phyloP scores from a whole-genome alignment of 2,888 invertebrate species.

The Agrotis clavis region DNA sequence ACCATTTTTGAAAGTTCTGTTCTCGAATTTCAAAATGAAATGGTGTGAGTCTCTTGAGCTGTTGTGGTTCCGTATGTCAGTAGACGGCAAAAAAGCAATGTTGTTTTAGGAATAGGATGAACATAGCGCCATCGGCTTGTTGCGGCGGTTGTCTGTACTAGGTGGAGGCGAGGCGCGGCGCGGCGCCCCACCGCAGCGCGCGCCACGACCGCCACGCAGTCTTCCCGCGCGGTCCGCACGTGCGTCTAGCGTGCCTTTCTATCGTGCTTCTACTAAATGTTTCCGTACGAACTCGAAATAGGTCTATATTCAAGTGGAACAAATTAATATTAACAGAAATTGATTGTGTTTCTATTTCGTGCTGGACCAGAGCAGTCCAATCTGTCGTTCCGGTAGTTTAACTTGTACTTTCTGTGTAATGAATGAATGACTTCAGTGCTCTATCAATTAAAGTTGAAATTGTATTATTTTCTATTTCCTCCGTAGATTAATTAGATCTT shows the following conservation, averaged over 20 bases:
- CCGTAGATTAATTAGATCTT: constrained; percentile 86
- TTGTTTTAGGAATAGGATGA: constrained; percentile 56
- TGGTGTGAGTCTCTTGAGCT: constrained; percentile 21
- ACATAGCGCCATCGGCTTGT: constrained; percentile 79
- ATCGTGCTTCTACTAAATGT: constrained; percentile 77
- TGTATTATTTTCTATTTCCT: constrained; percentile 86
- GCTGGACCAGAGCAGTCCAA: constrained; percentile 66
- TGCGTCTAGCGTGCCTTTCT: constrained; percentile 85
- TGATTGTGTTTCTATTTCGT: constrained; percentile 75
- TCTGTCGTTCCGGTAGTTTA: constrained; percentile 66
- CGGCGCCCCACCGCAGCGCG: constrained; percentile 82
- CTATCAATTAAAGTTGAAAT: constrained; percentile 84
- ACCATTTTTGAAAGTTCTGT: not conserved
- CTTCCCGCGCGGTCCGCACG: constrained; percentile 90
- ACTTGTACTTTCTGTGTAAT: constrained; percentile 72
- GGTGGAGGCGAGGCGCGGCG: constrained; percentile 68
- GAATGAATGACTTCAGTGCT: constrained; percentile 81
- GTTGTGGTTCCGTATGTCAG: constrained; percentile 45
- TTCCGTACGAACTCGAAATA: constrained; percentile 80
- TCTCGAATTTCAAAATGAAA: constrained; percentile 6
- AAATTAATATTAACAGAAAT: constrained; percentile 72
- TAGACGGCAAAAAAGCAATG: constrained; percentile 50
- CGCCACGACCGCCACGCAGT: constrained; percentile 89
- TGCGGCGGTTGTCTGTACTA: constrained; percentile 75
- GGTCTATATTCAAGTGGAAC: constrained; percentile 76